phyloP scores from a whole-genome alignment of 2,113 vertebrate genomes.

The Corapipo altera region DNA sequence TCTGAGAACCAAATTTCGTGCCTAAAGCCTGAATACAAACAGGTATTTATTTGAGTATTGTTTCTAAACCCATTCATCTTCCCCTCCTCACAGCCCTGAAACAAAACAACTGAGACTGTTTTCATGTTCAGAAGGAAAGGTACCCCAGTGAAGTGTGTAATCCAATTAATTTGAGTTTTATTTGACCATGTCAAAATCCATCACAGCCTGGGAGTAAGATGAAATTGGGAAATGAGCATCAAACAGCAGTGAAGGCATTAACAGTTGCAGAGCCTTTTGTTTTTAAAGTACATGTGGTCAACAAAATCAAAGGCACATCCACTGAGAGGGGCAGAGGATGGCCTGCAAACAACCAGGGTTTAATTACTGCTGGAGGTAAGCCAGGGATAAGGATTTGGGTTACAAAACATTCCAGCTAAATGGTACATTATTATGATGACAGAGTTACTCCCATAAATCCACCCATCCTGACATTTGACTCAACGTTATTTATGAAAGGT shows the following conservation, averaged over 20 bases:
- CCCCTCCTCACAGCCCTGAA: neutral
- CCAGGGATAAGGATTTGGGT: neutral
- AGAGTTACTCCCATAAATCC: neutral
- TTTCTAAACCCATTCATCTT: constrained; percentile 2
- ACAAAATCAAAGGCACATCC: neutral
- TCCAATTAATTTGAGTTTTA: constrained; percentile 66
- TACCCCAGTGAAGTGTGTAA: constrained; percentile 65
- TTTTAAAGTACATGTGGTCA: neutral
- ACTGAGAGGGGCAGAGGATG: neutral
- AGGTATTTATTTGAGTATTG: constrained; percentile 3
- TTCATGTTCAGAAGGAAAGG: constrained; percentile 35
- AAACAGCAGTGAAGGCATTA: neutral
- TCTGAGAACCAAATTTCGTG: neutral
- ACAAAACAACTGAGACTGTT: constrained; percentile 27
- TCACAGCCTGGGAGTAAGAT: neutral
- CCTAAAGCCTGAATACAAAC: neutral
- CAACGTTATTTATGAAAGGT: neutral
- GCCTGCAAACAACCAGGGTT: neutral
- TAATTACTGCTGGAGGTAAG: constrained; percentile 6
- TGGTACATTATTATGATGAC: neutral
- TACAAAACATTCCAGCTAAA: constrained; percentile 14
- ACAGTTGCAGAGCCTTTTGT: constrained; percentile 6
- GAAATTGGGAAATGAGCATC: constrained; percentile 25
- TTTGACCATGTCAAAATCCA: constrained; percentile 59
- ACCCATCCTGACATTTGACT: neutral